Conservation (phyloP, 2,113 vertebrate genomes). For the Bostrychus sinensis region DNA sequence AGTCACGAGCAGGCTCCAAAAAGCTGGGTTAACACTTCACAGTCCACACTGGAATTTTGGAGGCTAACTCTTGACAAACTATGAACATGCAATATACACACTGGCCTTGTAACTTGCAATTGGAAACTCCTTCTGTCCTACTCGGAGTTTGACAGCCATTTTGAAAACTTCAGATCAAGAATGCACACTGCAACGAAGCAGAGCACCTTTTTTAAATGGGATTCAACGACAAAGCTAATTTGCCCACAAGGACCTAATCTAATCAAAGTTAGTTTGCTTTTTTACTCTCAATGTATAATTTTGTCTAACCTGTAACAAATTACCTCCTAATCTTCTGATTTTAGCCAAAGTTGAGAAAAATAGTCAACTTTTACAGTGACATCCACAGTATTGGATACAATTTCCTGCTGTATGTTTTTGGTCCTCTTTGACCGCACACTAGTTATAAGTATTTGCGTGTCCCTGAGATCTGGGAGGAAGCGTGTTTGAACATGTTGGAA, state of each 20-base stretch:
- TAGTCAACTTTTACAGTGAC: not conserved
- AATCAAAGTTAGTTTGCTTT: slow-evolving; percentile 39
- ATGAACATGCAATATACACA: slow-evolving; percentile 29
- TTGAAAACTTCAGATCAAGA: slow-evolving; percentile 29
- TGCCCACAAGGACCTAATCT: slow-evolving; percentile 52
- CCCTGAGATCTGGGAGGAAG: slow-evolving; percentile 15
- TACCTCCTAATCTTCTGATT: slow-evolving; percentile 63
- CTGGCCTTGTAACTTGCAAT: slow-evolving; percentile 44
- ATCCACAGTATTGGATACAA: not conserved
- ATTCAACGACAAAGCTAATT: slow-evolving; percentile 41
- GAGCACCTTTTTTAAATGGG: slow-evolving; percentile 57
- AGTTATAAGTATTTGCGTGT: slow-evolving; percentile 25
- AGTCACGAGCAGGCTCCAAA: slow-evolving; percentile 63
- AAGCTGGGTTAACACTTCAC: slow-evolving; percentile 53
- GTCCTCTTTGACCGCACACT: slow-evolving; percentile 39
- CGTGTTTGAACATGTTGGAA: slow-evolving; percentile 7
- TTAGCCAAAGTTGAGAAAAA: slow-evolving; percentile 61
- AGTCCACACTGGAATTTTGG: slow-evolving; percentile 47
- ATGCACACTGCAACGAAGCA: slow-evolving; percentile 47
- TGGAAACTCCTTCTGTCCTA: slow-evolving; percentile 40
- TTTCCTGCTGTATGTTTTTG: slow-evolving; percentile 13
- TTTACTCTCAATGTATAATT: slow-evolving; percentile 35
- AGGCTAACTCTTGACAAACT: slow-evolving; percentile 65
- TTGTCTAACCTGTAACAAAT: slow-evolving; percentile 62
- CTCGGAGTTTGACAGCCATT: slow-evolving; percentile 39